Evolutionary conservation across 2,113 vertebrate species (phyloP), one percentile per base, ranked within the genome.

Genomic region (Corythornis madagascariensis): DNA sequence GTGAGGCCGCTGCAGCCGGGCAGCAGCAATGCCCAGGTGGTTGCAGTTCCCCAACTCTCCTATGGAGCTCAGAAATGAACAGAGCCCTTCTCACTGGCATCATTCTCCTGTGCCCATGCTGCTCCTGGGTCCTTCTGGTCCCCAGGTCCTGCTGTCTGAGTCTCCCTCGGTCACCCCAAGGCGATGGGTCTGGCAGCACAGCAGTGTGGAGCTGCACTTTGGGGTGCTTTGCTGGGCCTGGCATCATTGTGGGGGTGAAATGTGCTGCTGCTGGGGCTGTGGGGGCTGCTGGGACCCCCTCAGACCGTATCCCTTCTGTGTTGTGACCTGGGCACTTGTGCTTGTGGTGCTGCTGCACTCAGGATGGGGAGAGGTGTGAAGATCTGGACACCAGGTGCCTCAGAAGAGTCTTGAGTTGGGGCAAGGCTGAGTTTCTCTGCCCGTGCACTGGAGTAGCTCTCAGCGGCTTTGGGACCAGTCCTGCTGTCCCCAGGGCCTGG

Each of bases 311-410:
- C 47, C 25, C 55, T 74, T n/a, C 26, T 45, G 15, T 72, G 45
- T 66, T 0, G 0, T 19, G 59, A 63, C 21, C n/a, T 4, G 11
- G 28, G n/a, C 28, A 76, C 31, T 4, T 13, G 52, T 3, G 6
- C 35, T 47, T 8, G 77, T 22, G 59, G 11, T 78, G 66, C 70
- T 0, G 0, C 64, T 2, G 1, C 0, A 0, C 25, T 84, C 3
- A 2, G n/a, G 47, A 14, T 4, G 1, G 6, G 3, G 55, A n/a
- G 43, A 1, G n/a, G 45, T 50, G 4, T 38, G 70, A 38, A 66
- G 80, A 16, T 3, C 0, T 14, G 69, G 64, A 1, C 4, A 1
- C 31, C 0, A 0, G 33, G 61, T 59, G 53, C 33, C 24, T 40
- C 24, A 57, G 59, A 19, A 60, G 50, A 63, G 33, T 29, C 50